A percentile compares a stretch with the other conserved stretches of the same genome.
Conservation (phyloP, 2,113 vertebrate species). For the Cyanoramphus novaezelandiae region DNA sequence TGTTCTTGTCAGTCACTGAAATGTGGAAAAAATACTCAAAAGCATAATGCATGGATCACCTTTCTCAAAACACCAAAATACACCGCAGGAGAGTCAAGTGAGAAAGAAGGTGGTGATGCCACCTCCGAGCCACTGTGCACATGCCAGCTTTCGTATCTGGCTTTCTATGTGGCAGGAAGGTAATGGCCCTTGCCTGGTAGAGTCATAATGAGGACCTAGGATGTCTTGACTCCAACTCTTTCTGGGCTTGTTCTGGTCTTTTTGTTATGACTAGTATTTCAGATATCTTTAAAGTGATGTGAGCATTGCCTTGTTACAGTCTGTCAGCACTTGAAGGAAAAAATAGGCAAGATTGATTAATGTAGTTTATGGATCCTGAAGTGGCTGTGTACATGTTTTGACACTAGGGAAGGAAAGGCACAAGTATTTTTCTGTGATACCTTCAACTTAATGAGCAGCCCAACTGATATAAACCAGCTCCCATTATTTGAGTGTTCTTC, state of each 20-base stretch:
- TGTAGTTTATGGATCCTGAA: conserved; percentile 48
- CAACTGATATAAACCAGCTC: not conserved
- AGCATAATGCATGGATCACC: not conserved
- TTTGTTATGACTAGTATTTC: not conserved
- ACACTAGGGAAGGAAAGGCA: not conserved
- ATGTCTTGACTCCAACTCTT: not conserved
- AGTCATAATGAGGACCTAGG: not conserved
- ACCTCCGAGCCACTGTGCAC: not conserved
- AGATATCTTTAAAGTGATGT: not conserved
- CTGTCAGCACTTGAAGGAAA: conserved; percentile 20
- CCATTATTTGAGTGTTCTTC: not conserved
- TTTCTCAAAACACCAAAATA: not conserved
- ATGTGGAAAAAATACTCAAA: not conserved
- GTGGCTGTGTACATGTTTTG: not conserved
- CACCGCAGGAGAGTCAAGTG: accelerated
- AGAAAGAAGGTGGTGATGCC: not conserved
- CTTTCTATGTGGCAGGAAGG: not conserved
- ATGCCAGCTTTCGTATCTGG: not conserved
- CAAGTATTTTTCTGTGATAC: conserved; percentile 18
- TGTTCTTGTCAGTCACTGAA: not conserved
- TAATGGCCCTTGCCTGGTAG: conserved; percentile 30
- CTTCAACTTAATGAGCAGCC: conserved; percentile 19
- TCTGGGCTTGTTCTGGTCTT: conserved; percentile 1
- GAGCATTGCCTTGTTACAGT: not conserved
- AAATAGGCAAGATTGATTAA: conserved; percentile 21